These are phyloP conservation scores for Acronicta alni DNA, from an alignment of 2,888 invertebrate genomes.

Conservation along the genomic window DNA sequence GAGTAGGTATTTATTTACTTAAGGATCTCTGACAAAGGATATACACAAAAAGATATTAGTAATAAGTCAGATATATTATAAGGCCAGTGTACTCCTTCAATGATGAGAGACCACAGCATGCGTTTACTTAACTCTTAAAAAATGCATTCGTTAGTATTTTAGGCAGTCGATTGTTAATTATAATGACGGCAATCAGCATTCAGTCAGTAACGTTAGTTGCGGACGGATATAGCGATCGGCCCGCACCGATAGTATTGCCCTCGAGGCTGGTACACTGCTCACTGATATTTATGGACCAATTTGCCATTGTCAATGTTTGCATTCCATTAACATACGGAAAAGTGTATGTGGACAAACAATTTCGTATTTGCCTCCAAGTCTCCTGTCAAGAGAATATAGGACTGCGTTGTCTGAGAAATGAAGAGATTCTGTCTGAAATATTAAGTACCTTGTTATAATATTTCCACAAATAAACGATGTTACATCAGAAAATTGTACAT, in stretches of 20 bases:
- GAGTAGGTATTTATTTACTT: too few species aligned
- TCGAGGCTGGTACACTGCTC: slow-evolving; percentile 57
- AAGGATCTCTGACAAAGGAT: too few species aligned
- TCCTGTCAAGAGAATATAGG: slow-evolving; percentile 27
- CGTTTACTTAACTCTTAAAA: too few species aligned
- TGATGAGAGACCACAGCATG: too few species aligned
- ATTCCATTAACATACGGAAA: slow-evolving; percentile 68
- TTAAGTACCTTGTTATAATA: background rate
- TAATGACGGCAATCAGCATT: slow-evolving; percentile 76
- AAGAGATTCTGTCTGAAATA: background rate
- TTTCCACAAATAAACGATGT: slow-evolving; percentile 54
- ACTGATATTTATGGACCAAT: slow-evolving; percentile 67
- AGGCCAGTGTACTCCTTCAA: too few species aligned
- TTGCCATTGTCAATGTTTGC: slow-evolving; percentile 69
- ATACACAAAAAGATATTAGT: too few species aligned
- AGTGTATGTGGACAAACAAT: slow-evolving; percentile 59
- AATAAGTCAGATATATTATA: too few species aligned
- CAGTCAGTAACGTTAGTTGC: slow-evolving; percentile 56
- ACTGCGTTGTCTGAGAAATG: slow-evolving; percentile 11
- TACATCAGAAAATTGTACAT: slow-evolving; percentile 48
- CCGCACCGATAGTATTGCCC: slow-evolving; percentile 50
- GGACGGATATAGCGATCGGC: slow-evolving; percentile 62
- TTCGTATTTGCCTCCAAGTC: slow-evolving; percentile 48
- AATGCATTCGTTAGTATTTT: slow-evolving; percentile 51
- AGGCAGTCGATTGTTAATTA: slow-evolving; percentile 61